A percentile compares a stretch with the other conserved stretches of the same genome.
Conservation (phyloP, 2,113 vertebrate species). For the Ammodytes dubius region DNA sequence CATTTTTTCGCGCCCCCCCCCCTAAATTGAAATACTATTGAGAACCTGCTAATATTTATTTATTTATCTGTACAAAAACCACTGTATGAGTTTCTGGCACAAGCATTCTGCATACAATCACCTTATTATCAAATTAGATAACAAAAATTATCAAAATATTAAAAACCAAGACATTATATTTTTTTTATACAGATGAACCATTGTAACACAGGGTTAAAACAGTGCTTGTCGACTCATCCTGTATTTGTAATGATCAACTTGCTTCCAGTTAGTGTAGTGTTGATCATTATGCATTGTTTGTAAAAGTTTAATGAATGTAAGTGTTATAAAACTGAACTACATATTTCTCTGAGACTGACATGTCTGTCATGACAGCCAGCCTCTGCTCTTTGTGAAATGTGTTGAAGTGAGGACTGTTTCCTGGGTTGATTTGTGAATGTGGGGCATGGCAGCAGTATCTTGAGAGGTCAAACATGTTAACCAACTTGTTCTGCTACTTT, state of each 20-base stretch:
- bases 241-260: not conserved
- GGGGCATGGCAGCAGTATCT: constrained; percentile 46
- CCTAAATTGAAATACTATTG: too few relatives aligned
- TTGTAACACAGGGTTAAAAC: not conserved
- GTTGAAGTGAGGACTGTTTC: constrained; percentile 16
- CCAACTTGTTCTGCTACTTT: constrained; percentile 80
- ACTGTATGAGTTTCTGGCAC: too few relatives aligned
- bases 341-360: not conserved
- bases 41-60: too few relatives aligned
- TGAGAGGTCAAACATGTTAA: constrained; percentile 69
- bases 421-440: constrained; percentile 45
- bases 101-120: too few relatives aligned
- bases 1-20: too few relatives aligned
- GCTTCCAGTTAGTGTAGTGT: not conserved
- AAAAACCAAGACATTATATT: not conserved
- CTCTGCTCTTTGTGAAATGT: constrained; percentile 22
- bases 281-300: not conserved
- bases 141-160: not conserved
- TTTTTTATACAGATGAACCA: not conserved
- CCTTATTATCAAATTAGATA: too few relatives aligned
- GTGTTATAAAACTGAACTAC: not conserved
- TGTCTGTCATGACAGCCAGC: not conserved
- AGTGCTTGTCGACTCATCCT: not conserved
- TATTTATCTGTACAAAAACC: too few relatives aligned
- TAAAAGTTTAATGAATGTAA: constrained; percentile 6